Percentiles rank a stretch among this genome's conserved stretches.
Evolutionary conservation across 2,113 vertebrate genomes (phyloP).

Genomic region (Orthonyx spaldingii): DNA sequence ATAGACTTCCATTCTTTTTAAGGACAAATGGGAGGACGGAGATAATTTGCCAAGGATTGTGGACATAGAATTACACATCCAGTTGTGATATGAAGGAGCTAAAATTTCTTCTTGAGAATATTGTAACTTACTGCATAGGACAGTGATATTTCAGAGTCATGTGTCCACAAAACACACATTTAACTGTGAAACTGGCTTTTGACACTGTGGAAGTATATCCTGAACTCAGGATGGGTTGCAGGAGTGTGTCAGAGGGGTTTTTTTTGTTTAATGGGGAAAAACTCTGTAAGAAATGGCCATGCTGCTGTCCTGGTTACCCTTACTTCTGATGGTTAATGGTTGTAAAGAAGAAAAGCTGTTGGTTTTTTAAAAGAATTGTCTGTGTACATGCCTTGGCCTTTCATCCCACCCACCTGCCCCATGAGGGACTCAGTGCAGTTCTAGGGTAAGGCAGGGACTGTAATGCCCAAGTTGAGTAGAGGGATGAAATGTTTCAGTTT

Average conservation of each 20-base stretch:
- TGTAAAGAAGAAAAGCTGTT: neutral
- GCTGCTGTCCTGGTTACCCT: neutral
- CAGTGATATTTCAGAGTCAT: neutral
- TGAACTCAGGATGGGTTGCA: neutral
- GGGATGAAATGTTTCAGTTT: neutral
- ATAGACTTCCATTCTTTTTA: neutral
- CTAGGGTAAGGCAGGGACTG: neutral
- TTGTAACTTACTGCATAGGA: neutral
- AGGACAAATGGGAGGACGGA: neutral
- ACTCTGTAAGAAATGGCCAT: neutral
- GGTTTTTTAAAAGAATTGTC: neutral
- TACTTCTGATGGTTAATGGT: neutral
- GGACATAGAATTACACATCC: neutral
- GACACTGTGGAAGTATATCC: neutral
- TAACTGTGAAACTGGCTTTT: neutral
- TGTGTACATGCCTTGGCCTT: neutral
- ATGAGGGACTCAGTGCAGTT: neutral
- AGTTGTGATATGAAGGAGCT: neutral
- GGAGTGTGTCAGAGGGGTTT: neutral
- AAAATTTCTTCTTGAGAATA: neutral
- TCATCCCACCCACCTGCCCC: neutral
- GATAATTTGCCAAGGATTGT: neutral
- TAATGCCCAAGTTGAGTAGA: neutral
- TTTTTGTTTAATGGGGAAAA: neutral
- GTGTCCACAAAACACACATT: neutral